Conservation (phyloP, 2,113 vertebrate genomes). For the Trichomycterus rosablanca region DNA sequence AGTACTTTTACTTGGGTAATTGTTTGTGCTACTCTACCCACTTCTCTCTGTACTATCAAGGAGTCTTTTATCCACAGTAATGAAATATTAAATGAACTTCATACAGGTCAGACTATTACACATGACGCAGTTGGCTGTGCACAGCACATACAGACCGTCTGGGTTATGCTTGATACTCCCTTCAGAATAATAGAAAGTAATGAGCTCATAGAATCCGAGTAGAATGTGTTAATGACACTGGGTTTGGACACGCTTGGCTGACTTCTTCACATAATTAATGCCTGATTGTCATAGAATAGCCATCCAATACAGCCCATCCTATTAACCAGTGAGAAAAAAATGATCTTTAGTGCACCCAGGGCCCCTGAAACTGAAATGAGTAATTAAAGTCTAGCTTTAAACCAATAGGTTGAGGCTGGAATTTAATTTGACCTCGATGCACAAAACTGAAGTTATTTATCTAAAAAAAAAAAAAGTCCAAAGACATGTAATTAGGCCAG, state of each 20-base stretch:
- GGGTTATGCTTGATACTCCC: constrained; percentile 55
- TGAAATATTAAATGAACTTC: too few relatives aligned
- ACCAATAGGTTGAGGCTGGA: constrained; percentile 60
- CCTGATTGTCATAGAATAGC: constrained; percentile 64
- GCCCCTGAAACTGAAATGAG: constrained; percentile 57
- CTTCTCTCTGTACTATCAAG: too few relatives aligned
- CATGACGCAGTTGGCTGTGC: too few relatives aligned
- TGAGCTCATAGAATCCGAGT: constrained; percentile 59
- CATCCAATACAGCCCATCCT: constrained; percentile 4
- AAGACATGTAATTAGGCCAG: too few relatives aligned
- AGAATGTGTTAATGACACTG: constrained; percentile 62
- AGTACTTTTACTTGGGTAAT: too few relatives aligned
- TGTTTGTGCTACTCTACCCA: too few relatives aligned
- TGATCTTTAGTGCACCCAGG: constrained; percentile 55
- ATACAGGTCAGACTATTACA: too few relatives aligned
- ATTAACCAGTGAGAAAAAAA: constrained; percentile 54
- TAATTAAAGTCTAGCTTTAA: constrained; percentile 65
- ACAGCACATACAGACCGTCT: too few relatives aligned
- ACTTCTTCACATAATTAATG: constrained; percentile 64
- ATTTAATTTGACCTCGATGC: too few relatives aligned
- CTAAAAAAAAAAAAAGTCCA: too few relatives aligned
- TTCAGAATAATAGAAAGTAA: constrained; percentile 68
- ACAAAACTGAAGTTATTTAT: too few relatives aligned
- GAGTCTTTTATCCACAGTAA: too few relatives aligned
- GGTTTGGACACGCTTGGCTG: constrained; percentile 59